phyloP scores from a whole-genome alignment of 2,797 vertebrate species.

The Scleropages formosus region DNA sequence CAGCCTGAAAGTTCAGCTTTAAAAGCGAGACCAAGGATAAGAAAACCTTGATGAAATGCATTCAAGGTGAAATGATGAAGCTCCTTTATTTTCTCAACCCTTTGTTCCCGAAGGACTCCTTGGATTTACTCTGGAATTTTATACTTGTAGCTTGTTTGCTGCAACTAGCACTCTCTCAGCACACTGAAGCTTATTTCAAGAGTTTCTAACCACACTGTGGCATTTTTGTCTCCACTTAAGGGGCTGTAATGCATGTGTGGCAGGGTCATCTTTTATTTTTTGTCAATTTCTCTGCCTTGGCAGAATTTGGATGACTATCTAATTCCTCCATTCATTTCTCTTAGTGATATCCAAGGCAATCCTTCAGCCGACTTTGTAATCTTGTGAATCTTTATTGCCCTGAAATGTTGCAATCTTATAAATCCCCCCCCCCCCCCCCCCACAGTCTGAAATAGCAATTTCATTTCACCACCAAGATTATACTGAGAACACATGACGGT shows the following conservation, averaged over 20 bases:
- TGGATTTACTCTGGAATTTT: constrained; percentile 29
- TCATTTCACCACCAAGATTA: constrained; percentile 44
- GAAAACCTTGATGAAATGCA: constrained; percentile 43
- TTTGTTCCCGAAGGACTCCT: constrained; percentile 33
- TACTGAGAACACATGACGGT: constrained; percentile 26
- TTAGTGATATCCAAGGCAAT: constrained; percentile 38
- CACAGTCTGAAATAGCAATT: constrained; percentile 36
- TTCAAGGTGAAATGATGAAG: constrained; percentile 52
- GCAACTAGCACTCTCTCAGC: neutral
- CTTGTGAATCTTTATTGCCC: constrained; percentile 42
- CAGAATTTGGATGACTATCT: constrained; percentile 20
- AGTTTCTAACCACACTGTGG: constrained; percentile 8
- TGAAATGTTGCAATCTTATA: constrained; percentile 28
- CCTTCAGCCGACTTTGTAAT: constrained; percentile 38
- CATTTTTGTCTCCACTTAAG: neutral
- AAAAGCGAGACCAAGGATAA: constrained; percentile 33
- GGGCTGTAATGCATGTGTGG: constrained; percentile 3
- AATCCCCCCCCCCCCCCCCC: constrained; percentile 30
- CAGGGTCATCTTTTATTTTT: constrained; percentile 13
- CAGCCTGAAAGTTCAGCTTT: constrained; percentile 36
- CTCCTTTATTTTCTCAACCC: constrained; percentile 44
- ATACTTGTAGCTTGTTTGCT: constrained; percentile 11
- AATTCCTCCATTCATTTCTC: constrained; percentile 39
- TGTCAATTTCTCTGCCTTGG: constrained; percentile 27
- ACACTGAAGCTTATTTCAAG: neutral